Evolutionary conservation across 2,888 invertebrate species (phyloP), one percentile per base, ranked within the genome.

Genomic region (Schizotus pectinicornis): DNA sequence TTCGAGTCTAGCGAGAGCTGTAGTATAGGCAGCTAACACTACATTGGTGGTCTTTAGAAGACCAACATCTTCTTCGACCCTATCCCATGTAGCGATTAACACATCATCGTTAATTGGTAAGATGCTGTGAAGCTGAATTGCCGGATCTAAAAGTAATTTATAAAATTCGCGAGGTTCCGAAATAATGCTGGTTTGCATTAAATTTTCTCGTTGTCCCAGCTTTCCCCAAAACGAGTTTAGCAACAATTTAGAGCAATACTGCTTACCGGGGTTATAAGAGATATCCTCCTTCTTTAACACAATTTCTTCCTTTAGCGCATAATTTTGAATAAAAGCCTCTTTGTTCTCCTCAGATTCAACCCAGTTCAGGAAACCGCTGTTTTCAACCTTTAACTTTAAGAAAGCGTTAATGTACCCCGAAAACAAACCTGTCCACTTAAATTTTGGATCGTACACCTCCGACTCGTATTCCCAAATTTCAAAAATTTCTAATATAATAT

Each of bases 1-100:
- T 56, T 74, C 70, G 0, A 77, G 51, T 2, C 77, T 49, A 0
- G 77, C 75, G 30, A 70, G 63, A 63, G 56, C 37, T 56, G 61
- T 34, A 48, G 61, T 12, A 47, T 73, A 77, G 1, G 72, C 68
- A 0, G 77, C 78, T 1, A 79, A 67, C 7, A 70, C 63, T 0
- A 72, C 64, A 52, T 73, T 76, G 8, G 65, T 59, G 0, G 56
- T 59, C 5, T 56, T 39, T 9, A 50, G 42, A 7, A 59, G 39
- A 30, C 38, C 61, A 6, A 43, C 36, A 9, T 58, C 56, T 14
- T 67, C 70, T 3, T 66, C 50, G 50, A 61, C 9, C 14, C 56
- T 7, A 12, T 49, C 55, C 39, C 48, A 55, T 6, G 39, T 39
- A n/a, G 45, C 31, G 13, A 54, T n/a, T 7, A 47, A 5, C 7